Evolutionary conservation across 2,797 vertebrate species (phyloP).

Genomic region (Geotrypetes seraphini): DNA sequence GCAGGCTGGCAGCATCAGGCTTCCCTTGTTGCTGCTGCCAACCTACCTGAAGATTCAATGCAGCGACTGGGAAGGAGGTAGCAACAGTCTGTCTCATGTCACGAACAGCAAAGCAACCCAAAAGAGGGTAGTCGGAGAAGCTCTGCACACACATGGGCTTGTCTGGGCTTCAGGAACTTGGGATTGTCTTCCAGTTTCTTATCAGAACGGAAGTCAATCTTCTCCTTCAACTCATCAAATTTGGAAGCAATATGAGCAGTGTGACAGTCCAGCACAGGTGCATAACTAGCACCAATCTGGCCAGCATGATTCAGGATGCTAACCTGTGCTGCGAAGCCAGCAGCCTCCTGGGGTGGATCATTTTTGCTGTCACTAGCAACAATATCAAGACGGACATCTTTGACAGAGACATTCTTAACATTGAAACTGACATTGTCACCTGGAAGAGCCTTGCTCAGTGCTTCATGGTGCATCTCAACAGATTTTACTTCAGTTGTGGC

Average conservation of each 20-base stretch:
- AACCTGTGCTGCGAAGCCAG: conserved; percentile 83
- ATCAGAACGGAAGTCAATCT: conserved; percentile 85
- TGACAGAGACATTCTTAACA: too few relatives aligned
- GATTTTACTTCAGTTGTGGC: too few relatives aligned
- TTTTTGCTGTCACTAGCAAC: conserved; percentile 90
- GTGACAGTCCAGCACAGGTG: conserved; percentile 88
- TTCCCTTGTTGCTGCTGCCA: too few relatives aligned
- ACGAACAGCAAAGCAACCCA: conserved; percentile 83
- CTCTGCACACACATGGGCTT: conserved; percentile 94
- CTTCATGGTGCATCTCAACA: too few relatives aligned
- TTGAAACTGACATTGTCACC: too few relatives aligned
- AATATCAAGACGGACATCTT: conserved; percentile 81
- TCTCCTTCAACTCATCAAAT: conserved; percentile 86
- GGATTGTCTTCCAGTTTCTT: too few relatives aligned
- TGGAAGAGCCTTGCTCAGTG: too few relatives aligned
- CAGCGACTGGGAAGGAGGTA: too few relatives aligned
- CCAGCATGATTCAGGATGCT: conserved; percentile 91
- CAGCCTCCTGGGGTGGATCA: conserved; percentile 82
- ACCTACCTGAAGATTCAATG: too few relatives aligned
- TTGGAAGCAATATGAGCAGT: conserved; percentile 89
- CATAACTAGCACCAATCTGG: conserved; percentile 85
- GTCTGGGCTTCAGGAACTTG: conserved; percentile 77
- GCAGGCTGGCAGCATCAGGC: too few relatives aligned
- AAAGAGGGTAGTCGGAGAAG: conserved; percentile 87
- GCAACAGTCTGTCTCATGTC: conserved; percentile 91